Percentiles rank a stretch among this genome's conserved stretches.
phyloP scores from a whole-genome alignment of 2,797 vertebrate species.

The Sparidentex hasta region DNA sequence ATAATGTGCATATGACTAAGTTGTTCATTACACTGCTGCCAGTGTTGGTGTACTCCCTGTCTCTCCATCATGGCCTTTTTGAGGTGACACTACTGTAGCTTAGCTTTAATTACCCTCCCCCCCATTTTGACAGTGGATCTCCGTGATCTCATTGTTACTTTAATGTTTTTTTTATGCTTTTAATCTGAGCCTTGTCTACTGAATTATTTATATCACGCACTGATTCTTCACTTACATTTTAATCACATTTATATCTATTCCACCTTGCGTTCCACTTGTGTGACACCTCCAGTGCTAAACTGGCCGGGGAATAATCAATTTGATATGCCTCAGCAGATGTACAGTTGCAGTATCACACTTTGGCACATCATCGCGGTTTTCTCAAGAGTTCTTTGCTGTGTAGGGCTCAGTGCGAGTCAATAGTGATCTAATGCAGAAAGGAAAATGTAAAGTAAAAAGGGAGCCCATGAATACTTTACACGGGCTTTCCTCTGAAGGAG shows the following conservation, averaged over 20 bases:
- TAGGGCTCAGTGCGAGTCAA: slow-evolving; percentile 22
- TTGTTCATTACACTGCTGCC: not conserved
- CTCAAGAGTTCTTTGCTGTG: slow-evolving; percentile 2
- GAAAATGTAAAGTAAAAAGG: slow-evolving; percentile 43
- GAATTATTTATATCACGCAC: slow-evolving; percentile 45
- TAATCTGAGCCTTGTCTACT: slow-evolving; percentile 52
- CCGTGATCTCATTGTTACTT: not conserved
- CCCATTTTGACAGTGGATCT: not conserved
- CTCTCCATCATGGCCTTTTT: not conserved
- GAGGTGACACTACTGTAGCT: not conserved
- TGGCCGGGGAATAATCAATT: not conserved
- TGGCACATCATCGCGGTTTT: slow-evolving; percentile 7
- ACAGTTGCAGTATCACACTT: slow-evolving; percentile 31
- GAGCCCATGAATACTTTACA: slow-evolving; percentile 53
- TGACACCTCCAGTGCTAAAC: slow-evolving; percentile 21
- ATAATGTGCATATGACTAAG: no score
- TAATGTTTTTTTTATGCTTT: slow-evolving; percentile 48
- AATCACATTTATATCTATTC: slow-evolving; percentile 42
- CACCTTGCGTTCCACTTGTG: slow-evolving; percentile 16
- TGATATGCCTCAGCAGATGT: slow-evolving; percentile 11
- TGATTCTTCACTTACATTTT: slow-evolving; percentile 58
- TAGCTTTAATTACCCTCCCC: no score
- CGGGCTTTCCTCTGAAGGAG: slow-evolving; percentile 13
- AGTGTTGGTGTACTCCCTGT: no score
- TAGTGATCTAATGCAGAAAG: slow-evolving; percentile 43